These are phyloP conservation scores for Plemyria rubiginata DNA, from an alignment of 2,888 invertebrate genomes.

Conservation along the genomic window DNA sequence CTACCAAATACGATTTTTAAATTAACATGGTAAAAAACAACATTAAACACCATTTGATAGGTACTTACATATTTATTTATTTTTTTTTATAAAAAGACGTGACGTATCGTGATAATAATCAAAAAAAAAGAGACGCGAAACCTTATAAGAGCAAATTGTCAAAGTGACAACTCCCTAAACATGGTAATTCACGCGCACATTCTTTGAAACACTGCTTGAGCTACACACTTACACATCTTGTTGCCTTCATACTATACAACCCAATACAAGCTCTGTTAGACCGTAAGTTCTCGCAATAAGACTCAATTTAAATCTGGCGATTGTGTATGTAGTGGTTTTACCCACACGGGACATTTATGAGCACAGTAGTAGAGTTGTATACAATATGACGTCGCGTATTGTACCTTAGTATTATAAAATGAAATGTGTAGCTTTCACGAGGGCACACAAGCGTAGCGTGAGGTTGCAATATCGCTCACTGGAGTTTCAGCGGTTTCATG, in stretches of 20 bases:
- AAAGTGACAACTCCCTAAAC: constrained; percentile 81
- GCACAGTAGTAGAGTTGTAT: constrained; percentile 76
- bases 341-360: constrained; percentile 74
- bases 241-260: constrained; percentile 60
- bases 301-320: constrained; percentile 45
- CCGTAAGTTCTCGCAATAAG: constrained; percentile 39
- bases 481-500: constrained; percentile 42
- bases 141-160: constrained; percentile 76
- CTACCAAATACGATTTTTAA: no score
- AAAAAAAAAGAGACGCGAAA: constrained; percentile 53
- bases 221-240: constrained; percentile 72
- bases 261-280: constrained; percentile 37
- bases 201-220: constrained; percentile 79
- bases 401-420: constrained; percentile 78
- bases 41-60: no score
- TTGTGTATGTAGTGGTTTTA: constrained; percentile 48
- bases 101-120: constrained; percentile 49
- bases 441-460: constrained; percentile 72
- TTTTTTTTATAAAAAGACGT: constrained; percentile 9
- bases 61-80: not conserved
- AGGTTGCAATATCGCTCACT: constrained; percentile 49
- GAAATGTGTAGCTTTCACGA: constrained; percentile 84
- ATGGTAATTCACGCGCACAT: constrained; percentile 83
- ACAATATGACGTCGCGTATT: constrained; percentile 81
- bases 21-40: no score